Conservation (phyloP, 1,140 invertebrate genomes). For the Harpegnathos saltator region DNA sequence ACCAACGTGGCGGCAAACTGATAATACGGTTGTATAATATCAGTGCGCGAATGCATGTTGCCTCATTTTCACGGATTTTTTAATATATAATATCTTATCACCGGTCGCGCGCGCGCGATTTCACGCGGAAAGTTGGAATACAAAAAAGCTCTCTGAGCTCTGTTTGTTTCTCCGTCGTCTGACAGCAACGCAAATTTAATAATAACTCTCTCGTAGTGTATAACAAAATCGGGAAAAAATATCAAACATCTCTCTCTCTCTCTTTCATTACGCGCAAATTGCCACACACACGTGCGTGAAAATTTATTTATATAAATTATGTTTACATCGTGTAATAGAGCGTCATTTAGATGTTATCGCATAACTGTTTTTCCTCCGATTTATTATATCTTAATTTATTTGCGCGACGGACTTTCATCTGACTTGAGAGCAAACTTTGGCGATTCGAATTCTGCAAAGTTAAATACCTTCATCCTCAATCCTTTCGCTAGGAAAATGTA, state of each 20-base stretch:
- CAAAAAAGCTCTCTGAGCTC: neutral
- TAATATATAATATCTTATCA: no score
- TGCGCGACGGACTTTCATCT: no score
- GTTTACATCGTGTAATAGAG: no score
- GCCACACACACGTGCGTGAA: no score
- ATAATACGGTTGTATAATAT: slow-evolving; percentile 11
- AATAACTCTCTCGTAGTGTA: neutral
- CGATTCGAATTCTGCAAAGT: slow-evolving; percentile 38
- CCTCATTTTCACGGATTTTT: neutral
- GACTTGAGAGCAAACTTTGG: slow-evolving; percentile 33
- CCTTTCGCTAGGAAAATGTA: slow-evolving; percentile 39
- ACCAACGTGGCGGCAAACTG: neutral
- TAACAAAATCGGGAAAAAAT: neutral
- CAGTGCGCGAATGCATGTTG: neutral
- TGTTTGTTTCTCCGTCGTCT: neutral
- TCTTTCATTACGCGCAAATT: no score
- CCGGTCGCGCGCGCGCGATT: no score
- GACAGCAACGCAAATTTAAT: neutral
- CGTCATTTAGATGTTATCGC: no score
- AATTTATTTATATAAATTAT: no score
- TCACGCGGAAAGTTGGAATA: neutral
- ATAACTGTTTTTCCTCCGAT: no score
- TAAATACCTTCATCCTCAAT: slow-evolving; percentile 43
- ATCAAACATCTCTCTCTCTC: no score
- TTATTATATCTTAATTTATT: no score